Conservation (phyloP, 2,888 invertebrate species). For the Bombylius discolor region DNA sequence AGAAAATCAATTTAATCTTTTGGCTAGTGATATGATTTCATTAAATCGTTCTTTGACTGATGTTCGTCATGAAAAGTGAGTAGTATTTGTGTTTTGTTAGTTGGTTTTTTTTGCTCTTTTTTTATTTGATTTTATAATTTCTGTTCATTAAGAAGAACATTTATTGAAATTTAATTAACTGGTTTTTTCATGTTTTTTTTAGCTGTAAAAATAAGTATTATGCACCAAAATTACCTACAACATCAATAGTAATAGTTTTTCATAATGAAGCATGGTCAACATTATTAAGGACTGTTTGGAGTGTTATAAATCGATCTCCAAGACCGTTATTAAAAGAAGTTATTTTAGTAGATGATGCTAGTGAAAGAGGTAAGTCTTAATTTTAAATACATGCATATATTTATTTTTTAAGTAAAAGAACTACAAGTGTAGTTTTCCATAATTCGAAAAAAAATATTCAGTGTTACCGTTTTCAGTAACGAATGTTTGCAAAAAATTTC, state of each 20-base stretch:
- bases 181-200: constrained; percentile 16
- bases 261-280: constrained; percentile 99
- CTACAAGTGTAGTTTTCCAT: too few relatives aligned
- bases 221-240: constrained; percentile 69
- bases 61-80: constrained; percentile 82
- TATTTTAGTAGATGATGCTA: constrained; percentile 95
- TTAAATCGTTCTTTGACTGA: constrained; percentile 90
- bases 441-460: neutral
- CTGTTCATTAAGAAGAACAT: neutral
- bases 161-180: neutral
- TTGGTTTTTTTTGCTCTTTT: too few relatives aligned
- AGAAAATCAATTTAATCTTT: constrained; percentile 95
- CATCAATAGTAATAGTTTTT: constrained; percentile 96
- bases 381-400: too few relatives aligned
- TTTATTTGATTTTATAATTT: too few relatives aligned
- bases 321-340: constrained; percentile 77
- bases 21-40: constrained; percentile 96
- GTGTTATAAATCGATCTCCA: constrained; percentile 92
- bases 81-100: too few relatives aligned
- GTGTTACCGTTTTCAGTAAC: too few relatives aligned
- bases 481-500: too few relatives aligned
- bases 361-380: constrained; percentile 76
- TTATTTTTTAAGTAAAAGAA: too few relatives aligned
- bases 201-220: constrained; percentile 73
- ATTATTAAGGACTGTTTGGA: constrained; percentile 88